Conservation (phyloP, 1,140 invertebrate species). For the Drosophila kohkoa region DNA sequence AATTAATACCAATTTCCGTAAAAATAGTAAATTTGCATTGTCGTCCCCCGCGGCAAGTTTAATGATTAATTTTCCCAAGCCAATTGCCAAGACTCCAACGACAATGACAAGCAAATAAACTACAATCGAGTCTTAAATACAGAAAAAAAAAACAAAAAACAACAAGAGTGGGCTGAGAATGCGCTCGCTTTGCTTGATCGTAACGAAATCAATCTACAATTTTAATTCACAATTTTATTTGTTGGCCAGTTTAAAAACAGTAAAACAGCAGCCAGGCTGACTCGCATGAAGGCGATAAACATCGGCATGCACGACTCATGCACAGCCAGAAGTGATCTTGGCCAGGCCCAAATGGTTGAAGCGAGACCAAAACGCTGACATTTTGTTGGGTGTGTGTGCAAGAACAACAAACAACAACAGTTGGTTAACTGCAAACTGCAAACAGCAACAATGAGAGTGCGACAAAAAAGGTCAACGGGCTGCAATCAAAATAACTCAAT, state of each 20-base stretch:
- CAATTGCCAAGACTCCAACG: constrained; percentile 52
- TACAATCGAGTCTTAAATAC: constrained; percentile 34
- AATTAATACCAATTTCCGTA: constrained; percentile 67
- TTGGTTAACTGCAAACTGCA: constrained; percentile 5
- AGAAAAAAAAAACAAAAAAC: not conserved
- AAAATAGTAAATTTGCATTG: constrained; percentile 63
- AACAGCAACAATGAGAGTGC: not conserved
- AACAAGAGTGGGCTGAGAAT: constrained; percentile 45
- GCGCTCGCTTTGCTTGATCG: constrained; percentile 39
- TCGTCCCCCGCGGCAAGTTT: constrained; percentile 60
- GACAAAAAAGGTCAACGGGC: constrained; percentile 73
- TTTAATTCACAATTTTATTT: constrained; percentile 75
- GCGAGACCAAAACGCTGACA: constrained; percentile 51
- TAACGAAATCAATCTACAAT: constrained; percentile 76
- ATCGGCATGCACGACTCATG: constrained; percentile 72
- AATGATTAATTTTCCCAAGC: constrained; percentile 83
- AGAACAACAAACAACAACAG: constrained; percentile 19
- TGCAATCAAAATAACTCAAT: constrained; percentile 83
- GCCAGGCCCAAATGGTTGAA: constrained; percentile 45
- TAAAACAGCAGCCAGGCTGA: not conserved
- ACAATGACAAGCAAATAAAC: constrained; percentile 55
- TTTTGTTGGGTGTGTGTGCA: constrained; percentile 74
- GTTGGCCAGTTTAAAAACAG: constrained; percentile 35
- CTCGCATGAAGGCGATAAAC: constrained; percentile 70
- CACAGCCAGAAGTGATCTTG: constrained; percentile 69